phyloP scores from a whole-genome alignment of 2,797 vertebrate species.

The Micromesistius poutassou region DNA sequence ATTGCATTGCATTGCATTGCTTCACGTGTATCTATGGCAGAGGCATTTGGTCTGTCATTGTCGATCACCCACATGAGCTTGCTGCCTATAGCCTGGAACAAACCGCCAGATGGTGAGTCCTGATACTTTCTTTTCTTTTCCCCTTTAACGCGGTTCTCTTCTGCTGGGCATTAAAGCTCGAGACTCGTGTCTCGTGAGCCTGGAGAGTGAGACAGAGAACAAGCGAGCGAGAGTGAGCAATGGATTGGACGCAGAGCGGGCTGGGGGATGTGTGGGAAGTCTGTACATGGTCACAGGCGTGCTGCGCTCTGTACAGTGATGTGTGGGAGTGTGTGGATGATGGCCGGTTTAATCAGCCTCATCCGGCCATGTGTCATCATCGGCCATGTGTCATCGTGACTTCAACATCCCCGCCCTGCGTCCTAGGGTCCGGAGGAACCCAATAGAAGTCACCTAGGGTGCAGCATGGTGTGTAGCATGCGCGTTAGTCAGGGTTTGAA shows the following conservation, averaged over 20 bases:
- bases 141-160: constrained; percentile 43
- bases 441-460: no score
- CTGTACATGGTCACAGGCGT: neutral
- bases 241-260: neutral
- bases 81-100: constrained; percentile 40
- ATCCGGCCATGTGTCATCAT: no score
- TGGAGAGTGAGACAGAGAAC: constrained; percentile 21
- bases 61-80: constrained; percentile 48
- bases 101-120: constrained; percentile 58
- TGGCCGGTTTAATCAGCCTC: no score
- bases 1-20: constrained; percentile 12
- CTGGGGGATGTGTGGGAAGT: neutral
- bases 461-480: no score
- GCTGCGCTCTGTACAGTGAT: constrained; percentile 11
- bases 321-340: neutral
- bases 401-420: no score
- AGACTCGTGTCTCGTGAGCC: constrained; percentile 43
- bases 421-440: no score
- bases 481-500: no score
- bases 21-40: constrained; percentile 21
- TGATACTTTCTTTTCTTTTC: constrained; percentile 45
- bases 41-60: constrained; percentile 46
- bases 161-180: constrained; percentile 37
- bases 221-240: neutral
- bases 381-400: no score